Conservation (phyloP, 2,113 vertebrate species). For the Piprites chloris region DNA sequence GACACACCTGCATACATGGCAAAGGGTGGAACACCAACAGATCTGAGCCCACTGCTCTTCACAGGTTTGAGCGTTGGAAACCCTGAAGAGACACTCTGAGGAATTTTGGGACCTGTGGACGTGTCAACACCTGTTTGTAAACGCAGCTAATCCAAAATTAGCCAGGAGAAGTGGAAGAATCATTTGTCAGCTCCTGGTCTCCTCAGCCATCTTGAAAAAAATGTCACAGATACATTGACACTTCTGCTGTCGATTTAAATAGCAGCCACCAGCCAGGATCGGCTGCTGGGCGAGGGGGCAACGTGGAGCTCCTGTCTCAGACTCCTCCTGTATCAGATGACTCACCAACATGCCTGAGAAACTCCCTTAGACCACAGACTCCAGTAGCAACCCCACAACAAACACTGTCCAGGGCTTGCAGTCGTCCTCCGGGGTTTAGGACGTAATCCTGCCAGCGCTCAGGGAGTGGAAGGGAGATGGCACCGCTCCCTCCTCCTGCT, state of each 20-base stretch:
- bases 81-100: not conserved
- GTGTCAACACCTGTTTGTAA: constrained; percentile 57
- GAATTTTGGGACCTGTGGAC: constrained; percentile 33
- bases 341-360: constrained; percentile 70
- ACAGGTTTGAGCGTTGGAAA: not conserved
- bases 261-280: constrained; percentile 44
- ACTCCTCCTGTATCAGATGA: constrained; percentile 63
- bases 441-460: constrained; percentile 3
- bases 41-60: not conserved
- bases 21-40: not conserved
- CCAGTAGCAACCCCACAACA: constrained; percentile 80
- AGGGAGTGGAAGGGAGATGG: not conserved
- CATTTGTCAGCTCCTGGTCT: constrained; percentile 65
- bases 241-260: constrained; percentile 73
- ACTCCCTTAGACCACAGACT: constrained; percentile 69
- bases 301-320: constrained; percentile 49
- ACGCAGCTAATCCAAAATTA: constrained; percentile 70
- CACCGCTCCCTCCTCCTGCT: not conserved
- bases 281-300: constrained; percentile 10
- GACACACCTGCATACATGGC: not conserved
- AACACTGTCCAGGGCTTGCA: constrained; percentile 52
- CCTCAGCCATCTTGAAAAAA: constrained; percentile 68
- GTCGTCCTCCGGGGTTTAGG: constrained; percentile 29
- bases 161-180: constrained; percentile 66
- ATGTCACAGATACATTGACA: constrained; percentile 62